These are phyloP conservation scores for Verasper variegatus DNA, from an alignment of 2,113 vertebrate genomes.

Conservation along the genomic window DNA sequence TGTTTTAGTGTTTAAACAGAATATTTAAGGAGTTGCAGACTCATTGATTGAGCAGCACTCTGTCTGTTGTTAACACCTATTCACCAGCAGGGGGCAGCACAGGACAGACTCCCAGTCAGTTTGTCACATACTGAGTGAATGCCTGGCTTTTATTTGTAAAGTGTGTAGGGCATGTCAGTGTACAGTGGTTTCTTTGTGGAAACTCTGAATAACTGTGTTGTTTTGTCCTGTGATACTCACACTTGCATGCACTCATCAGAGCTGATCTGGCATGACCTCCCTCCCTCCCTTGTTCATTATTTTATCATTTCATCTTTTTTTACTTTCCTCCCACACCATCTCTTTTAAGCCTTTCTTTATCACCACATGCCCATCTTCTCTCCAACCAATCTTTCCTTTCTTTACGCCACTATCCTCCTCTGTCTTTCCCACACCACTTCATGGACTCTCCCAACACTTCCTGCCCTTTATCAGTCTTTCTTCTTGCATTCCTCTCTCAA, in stretches of 20 bases:
- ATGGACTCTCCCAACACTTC: too few relatives aligned
- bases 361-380: conserved; percentile 7
- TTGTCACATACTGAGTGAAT: background rate
- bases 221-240: conserved; percentile 19
- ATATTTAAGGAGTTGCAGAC: background rate
- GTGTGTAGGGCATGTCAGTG: conserved; percentile 2
- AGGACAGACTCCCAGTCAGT: conserved; percentile 36
- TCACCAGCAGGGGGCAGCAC: conserved; percentile 75
- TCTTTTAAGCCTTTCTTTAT: conserved; percentile 8
- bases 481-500: too few relatives aligned
- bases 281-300: conserved; percentile 58
- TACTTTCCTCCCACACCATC: conserved; percentile 7
- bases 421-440: too few relatives aligned
- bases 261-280: conserved; percentile 41
- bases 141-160: background rate
- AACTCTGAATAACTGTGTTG: conserved; percentile 49
- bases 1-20: too few relatives aligned
- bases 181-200: conserved; percentile 62
- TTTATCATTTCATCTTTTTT: background rate
- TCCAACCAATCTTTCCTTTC: background rate
- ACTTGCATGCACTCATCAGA: conserved; percentile 1
- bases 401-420: background rate
- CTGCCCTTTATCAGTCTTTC: too few relatives aligned
- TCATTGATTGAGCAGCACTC: background rate
- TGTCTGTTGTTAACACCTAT: conserved; percentile 13